These are phyloP conservation scores for Linnaemya vulpina DNA, from an alignment of 2,888 invertebrate genomes.

Conservation along the genomic window DNA sequence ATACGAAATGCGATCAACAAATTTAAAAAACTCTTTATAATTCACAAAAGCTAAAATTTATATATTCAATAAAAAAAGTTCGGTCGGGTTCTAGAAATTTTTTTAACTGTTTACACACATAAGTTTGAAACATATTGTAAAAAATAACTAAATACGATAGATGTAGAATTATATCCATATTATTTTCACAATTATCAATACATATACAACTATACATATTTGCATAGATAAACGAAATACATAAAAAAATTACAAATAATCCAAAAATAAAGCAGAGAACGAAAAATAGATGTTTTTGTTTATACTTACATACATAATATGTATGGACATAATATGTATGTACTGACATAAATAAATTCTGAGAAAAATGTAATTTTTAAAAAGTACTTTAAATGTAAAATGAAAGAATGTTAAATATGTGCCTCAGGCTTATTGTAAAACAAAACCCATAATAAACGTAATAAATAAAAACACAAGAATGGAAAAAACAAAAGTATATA, in stretches of 20 bases:
- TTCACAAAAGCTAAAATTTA: no score
- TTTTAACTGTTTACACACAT: neutral
- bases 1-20: no score
- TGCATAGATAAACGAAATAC: slow-evolving; percentile 1
- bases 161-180: neutral
- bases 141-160: neutral
- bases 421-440: slow-evolving; percentile 82
- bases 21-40: no score
- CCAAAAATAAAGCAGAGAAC: slow-evolving; percentile 32
- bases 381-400: slow-evolving; percentile 62
- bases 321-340: neutral
- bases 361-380: slow-evolving; percentile 42
- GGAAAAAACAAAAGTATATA: slow-evolving; percentile 27
- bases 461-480: slow-evolving; percentile 30
- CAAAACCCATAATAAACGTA: slow-evolving; percentile 72
- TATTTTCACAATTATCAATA: slow-evolving; percentile 18
- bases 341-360: slow-evolving; percentile 5
- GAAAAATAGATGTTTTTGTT: slow-evolving; percentile 15
- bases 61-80: no score
- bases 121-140: neutral
- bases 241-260: slow-evolving; percentile 24
- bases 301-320: neutral
- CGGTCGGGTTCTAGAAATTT: no score
- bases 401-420: slow-evolving; percentile 74
- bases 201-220: slow-evolving; percentile 4